phyloP scores from a whole-genome alignment of 2,888 invertebrate species.

The Noctua janthina region DNA sequence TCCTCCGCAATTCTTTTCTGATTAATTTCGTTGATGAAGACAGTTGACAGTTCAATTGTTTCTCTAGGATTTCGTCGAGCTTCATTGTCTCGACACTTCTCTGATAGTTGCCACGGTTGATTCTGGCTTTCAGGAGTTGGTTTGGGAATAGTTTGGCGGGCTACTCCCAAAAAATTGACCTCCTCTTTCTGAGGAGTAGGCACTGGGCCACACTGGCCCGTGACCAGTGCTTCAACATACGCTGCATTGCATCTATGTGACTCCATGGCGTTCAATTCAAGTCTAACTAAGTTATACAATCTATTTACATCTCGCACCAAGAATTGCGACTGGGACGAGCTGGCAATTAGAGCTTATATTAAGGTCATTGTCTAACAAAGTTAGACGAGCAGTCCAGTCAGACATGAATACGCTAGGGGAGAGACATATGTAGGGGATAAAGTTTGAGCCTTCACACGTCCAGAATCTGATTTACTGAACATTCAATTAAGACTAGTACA shows the following conservation, averaged over 20 bases:
- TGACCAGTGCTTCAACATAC: not conserved
- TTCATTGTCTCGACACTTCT: no score
- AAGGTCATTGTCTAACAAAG: slow-evolving; percentile 2
- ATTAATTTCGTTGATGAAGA: no score
- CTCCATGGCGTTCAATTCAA: not conserved
- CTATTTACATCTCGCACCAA: not conserved
- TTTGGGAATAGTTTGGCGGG: no score
- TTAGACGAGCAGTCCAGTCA: not conserved
- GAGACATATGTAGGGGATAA: not conserved
- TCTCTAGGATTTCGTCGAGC: no score
- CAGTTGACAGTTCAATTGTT: no score
- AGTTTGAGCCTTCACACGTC: not conserved
- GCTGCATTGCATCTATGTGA: not conserved
- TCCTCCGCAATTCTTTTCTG: no score
- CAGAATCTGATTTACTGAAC: not conserved
- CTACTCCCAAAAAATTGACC: no score
- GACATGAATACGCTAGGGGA: not conserved
- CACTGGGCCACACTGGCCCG: no score
- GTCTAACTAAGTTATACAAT: not conserved
- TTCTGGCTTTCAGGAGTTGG: no score
- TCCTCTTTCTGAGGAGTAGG: no score
- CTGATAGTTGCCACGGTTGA: no score
- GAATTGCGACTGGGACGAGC: not conserved
- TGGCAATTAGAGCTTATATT: slow-evolving; percentile 7
- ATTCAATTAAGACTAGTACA: not conserved